Base-by-base conservation (phyloP, 2,888 invertebrate species). In the Zele albiditarsus region DNA sequence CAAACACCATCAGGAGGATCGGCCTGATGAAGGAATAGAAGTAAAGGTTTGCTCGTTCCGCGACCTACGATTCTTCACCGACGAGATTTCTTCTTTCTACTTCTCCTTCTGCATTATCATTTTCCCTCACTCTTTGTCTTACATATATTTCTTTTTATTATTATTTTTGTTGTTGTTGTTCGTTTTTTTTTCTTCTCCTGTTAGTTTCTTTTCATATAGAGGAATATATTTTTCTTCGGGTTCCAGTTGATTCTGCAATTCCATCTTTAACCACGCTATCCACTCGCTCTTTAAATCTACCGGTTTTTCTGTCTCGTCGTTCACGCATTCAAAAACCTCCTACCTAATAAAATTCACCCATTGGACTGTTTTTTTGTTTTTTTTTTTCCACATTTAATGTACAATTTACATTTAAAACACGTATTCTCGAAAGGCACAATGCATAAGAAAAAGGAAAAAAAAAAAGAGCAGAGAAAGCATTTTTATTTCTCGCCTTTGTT, bases 231-330 rank as follows among this genome's bases (percentile, higher is more conserved):
- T n/a, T n/a, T n/a, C n/a, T n/a, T n/a, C n/a, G n/a, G n/a, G n/a
- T n/a, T n/a, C n/a, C n/a, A n/a, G n/a, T n/a, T n/a, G n/a, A n/a
- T n/a, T n/a, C n/a, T n/a, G n/a, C n/a, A n/a, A n/a, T n/a, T n/a
- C n/a, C n/a, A n/a, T n/a, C n/a, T n/a, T n/a, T n/a, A n/a, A n/a
- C n/a, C n/a, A n/a, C n/a, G n/a, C n/a, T n/a, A n/a, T n/a, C n/a
- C n/a, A n/a, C 33, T 70, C 78, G 80, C 75, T 80, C 80, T 80
- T 80, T 80, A 78, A 78, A 80, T 71, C 75, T 77, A 80, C 78
- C 77, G 77, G 78, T 76, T 78, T 79, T 77, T 75, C 69, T 38
- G 8, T 28, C 73, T 71, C 66, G 58, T 66, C 49, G 66, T 74
- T 33, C 67, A 42, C 77, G 12, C 38, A 38, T 38, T 74, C 67